These are phyloP conservation scores for Eucera pruinosa DNA, from an alignment of 2,888 invertebrate genomes.

Conservation along the genomic window DNA sequence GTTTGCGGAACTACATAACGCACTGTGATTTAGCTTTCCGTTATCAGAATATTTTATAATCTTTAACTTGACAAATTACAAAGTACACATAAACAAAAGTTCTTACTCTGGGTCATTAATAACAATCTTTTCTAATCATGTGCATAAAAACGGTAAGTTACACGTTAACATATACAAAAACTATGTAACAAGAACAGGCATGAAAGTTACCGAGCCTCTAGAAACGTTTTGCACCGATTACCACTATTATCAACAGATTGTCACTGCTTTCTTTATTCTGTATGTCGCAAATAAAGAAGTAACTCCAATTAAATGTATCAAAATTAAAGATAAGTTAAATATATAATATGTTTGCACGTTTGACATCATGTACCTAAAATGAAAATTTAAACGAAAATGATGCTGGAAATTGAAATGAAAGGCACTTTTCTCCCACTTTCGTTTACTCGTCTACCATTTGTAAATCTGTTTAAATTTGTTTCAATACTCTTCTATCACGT, in stretches of 20 bases:
- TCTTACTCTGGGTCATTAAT: neutral
- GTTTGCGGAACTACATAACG: slow-evolving; percentile 30
- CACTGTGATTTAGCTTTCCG: slow-evolving; percentile 27
- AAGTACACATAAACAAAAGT: slow-evolving; percentile 5
- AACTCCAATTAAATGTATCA: slow-evolving; percentile 36
- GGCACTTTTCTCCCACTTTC: slow-evolving; percentile 13
- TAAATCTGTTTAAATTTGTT: slow-evolving; percentile 28
- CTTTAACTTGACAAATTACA: neutral
- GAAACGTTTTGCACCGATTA: slow-evolving; percentile 40
- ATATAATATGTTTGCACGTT: slow-evolving; percentile 38
- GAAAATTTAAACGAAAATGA: slow-evolving; percentile 4
- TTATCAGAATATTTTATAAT: slow-evolving; percentile 5
- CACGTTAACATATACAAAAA: slow-evolving; percentile 6
- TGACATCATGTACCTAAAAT: slow-evolving; percentile 17
- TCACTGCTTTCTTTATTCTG: neutral
- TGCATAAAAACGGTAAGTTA: slow-evolving; percentile 19
- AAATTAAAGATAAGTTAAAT: slow-evolving; percentile 45
- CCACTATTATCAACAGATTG: neutral
- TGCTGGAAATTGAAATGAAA: slow-evolving; percentile 20
- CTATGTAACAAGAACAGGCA: slow-evolving; percentile 9
- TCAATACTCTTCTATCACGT: slow-evolving; percentile 10
- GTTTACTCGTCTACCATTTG: slow-evolving; percentile 15
- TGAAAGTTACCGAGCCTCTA: slow-evolving; percentile 16
- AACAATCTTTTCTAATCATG: slow-evolving; percentile 7
- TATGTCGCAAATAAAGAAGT: neutral